Percentiles rank a stretch among this genome's conserved stretches.
These are phyloP conservation scores for Malurus leucopterus DNA, from an alignment of 2,797 vertebrate species.

Conservation along the genomic window DNA sequence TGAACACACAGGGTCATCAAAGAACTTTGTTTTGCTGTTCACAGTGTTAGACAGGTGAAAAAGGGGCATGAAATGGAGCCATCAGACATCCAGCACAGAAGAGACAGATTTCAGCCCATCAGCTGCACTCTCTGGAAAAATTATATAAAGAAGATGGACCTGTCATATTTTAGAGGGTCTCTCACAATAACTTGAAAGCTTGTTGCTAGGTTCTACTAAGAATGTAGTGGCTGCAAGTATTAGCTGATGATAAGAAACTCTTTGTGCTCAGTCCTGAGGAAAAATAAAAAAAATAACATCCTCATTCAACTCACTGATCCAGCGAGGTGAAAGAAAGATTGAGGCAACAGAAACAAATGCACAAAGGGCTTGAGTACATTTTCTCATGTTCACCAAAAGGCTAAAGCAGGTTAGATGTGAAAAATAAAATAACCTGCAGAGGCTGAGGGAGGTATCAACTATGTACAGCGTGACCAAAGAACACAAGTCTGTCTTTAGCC, in stretches of 20 bases:
- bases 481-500: not conserved
- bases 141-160: not conserved
- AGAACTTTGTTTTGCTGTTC: not conserved
- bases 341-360: not conserved
- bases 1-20: not conserved
- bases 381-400: not conserved
- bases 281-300: not conserved
- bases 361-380: not conserved
- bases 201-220: not conserved
- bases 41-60: not conserved
- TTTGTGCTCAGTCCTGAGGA: not conserved
- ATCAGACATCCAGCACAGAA: not conserved
- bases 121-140: not conserved
- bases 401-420: not conserved
- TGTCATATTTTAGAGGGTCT: not conserved
- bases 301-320: not conserved
- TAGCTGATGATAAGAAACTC: not conserved
- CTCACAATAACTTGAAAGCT: not conserved
- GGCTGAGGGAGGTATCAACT: not conserved
- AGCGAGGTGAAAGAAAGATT: not conserved
- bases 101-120: not conserved
- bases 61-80: not conserved
- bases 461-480: not conserved
- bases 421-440: not conserved
- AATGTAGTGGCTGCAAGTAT: not conserved